phyloP scores from a whole-genome alignment of 2,888 invertebrate genomes.

The Suillia variegata region DNA sequence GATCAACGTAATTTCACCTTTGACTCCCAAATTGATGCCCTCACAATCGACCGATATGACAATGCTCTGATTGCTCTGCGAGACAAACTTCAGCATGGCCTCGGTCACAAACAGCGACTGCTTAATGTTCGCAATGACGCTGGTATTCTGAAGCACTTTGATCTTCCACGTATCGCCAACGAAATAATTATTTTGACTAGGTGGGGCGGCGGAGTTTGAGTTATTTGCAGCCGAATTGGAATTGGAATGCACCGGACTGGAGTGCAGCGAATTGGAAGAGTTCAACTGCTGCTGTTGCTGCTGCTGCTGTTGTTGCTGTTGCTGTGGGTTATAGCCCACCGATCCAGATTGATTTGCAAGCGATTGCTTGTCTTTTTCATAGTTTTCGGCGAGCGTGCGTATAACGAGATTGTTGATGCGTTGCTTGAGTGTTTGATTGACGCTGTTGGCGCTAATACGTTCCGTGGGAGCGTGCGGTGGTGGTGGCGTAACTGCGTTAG shows the following conservation, averaged over 20 bases:
- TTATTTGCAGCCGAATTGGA: constrained; percentile 21
- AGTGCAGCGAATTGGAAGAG: constrained; percentile 47
- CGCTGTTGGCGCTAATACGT: constrained; percentile 51
- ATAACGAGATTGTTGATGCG: constrained; percentile 86
- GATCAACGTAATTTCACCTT: constrained; percentile 85
- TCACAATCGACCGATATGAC: constrained; percentile 89
- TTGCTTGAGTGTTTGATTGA: constrained; percentile 82
- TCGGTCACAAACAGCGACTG: constrained; percentile 80
- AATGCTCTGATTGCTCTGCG: constrained; percentile 62
- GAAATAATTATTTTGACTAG: constrained; percentile 60
- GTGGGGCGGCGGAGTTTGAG: constrained; percentile 29
- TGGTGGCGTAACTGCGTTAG: constrained; percentile 11
- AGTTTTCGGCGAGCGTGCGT: constrained; percentile 88
- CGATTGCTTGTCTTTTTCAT: constrained; percentile 63
- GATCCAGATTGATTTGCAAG: constrained; percentile 45
- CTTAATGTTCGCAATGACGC: constrained; percentile 78
- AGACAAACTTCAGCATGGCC: constrained; percentile 69
- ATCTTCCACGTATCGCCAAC: constrained; percentile 80
- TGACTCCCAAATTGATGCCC: constrained; percentile 88
- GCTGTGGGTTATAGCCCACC: constrained; percentile 41
- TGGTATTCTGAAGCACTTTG: constrained; percentile 79
- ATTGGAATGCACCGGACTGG: constrained; percentile 51
- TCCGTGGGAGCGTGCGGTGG: constrained; percentile 43
- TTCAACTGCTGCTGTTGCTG: no score
- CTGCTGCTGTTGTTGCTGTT: no score